Percentiles rank a stretch among this genome's conserved stretches.
These are phyloP conservation scores for Heliocidaris tuberculata DNA, from an alignment of 35 echinoderm and acorn worm genomes.

Conservation along the genomic window DNA sequence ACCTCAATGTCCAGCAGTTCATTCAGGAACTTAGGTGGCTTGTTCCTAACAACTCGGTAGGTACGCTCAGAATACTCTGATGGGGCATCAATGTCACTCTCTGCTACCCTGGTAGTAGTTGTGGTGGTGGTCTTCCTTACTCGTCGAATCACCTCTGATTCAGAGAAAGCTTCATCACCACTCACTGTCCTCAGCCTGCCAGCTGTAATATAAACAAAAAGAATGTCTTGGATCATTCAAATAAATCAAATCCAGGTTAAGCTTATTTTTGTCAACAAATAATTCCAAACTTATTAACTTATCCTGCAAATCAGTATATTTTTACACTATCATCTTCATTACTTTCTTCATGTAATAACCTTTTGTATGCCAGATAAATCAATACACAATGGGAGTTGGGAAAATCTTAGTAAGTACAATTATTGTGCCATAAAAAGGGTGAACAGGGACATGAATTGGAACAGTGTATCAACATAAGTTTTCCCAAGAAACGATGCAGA, in stretches of 20 bases:
- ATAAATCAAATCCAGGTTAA: neutral
- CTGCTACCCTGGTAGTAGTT: slow-evolving; percentile 70
- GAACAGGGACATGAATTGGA: no score
- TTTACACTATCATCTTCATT: no score
- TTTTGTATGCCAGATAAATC: no score
- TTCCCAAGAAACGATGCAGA: no score
- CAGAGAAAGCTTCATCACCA: slow-evolving; percentile 66
- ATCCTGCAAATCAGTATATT: no score
- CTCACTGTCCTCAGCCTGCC: slow-evolving; percentile 41
- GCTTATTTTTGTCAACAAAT: no score
- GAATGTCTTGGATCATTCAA: neutral
- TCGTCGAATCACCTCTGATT: slow-evolving; percentile 70
- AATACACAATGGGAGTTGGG: no score
- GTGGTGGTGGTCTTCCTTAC: slow-evolving; percentile 90
- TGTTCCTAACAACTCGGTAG: slow-evolving; percentile 54
- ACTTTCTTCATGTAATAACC: no score
- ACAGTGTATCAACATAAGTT: no score
- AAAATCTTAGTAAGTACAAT: no score
- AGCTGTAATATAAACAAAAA: slow-evolving; percentile 48
- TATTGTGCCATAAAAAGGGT: no score
- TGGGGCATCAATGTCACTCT: slow-evolving; percentile 83
- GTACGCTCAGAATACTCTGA: slow-evolving; percentile 75
- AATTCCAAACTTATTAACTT: no score
- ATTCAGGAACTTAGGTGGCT: slow-evolving; percentile 85
- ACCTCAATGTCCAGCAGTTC: slow-evolving; percentile 97